Percentiles rank a stretch among this genome's conserved stretches.
Conservation (phyloP, 2,113 vertebrate genomes). For the Stegastes partitus region DNA sequence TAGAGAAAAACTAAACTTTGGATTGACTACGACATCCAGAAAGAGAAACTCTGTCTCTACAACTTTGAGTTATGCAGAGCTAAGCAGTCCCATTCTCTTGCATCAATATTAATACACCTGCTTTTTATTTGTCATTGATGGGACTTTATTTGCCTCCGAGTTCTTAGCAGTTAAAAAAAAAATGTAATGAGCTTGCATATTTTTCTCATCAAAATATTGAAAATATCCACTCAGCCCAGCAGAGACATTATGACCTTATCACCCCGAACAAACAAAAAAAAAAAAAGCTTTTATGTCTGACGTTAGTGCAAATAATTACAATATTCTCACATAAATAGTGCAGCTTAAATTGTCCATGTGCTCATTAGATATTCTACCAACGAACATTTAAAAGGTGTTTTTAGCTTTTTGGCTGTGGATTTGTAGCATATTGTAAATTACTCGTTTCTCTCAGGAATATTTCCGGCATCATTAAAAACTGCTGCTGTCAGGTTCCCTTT, state of each 20-base stretch:
- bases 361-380: slow-evolving; percentile 9
- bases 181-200: too few relatives aligned
- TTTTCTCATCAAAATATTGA: neutral
- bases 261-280: neutral
- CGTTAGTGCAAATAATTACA: slow-evolving; percentile 10
- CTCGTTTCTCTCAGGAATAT: slow-evolving; percentile 15
- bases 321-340: slow-evolving; percentile 8
- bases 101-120: neutral
- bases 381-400: slow-evolving; percentile 10
- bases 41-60: neutral
- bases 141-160: neutral
- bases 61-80: neutral
- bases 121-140: neutral
- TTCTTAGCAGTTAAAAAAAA: neutral
- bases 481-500: neutral
- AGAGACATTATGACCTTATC: neutral
- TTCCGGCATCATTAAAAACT: slow-evolving; percentile 26
- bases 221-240: neutral
- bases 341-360: slow-evolving; percentile 12
- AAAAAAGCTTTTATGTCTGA: neutral
- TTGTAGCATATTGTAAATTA: slow-evolving; percentile 27
- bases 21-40: neutral
- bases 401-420: slow-evolving; percentile 18
- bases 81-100: neutral
- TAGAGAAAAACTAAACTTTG: neutral